Conservation (phyloP, 2,888 invertebrate species). For the Octonoba sinensis region DNA sequence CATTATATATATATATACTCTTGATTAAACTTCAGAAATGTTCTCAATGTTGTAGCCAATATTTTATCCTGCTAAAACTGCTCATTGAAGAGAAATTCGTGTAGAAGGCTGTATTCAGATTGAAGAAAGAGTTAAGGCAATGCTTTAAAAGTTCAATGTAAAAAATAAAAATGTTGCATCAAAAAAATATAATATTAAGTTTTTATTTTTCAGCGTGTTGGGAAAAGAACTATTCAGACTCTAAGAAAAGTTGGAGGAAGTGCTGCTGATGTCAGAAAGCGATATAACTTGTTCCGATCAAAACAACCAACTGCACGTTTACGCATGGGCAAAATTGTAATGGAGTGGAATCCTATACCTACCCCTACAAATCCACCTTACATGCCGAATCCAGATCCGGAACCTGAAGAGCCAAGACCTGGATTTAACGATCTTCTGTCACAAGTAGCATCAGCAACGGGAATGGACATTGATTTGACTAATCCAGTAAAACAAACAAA, state of each 20-base stretch:
- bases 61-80: too few relatives aligned
- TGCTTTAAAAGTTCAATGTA: too few relatives aligned
- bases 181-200: too few relatives aligned
- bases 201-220: constrained; percentile 28
- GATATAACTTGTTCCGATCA: constrained; percentile 55
- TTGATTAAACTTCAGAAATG: too few relatives aligned
- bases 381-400: neutral
- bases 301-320: constrained; percentile 55
- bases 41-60: too few relatives aligned
- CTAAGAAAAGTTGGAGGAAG: constrained; percentile 39
- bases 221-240: constrained; percentile 49
- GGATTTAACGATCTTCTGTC: constrained; percentile 32
- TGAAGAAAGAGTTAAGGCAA: too few relatives aligned
- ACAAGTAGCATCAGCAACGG: constrained; percentile 43
- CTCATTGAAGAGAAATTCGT: too few relatives aligned
- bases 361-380: neutral
- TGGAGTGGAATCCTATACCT: constrained; percentile 45
- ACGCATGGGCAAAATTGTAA: constrained; percentile 41
- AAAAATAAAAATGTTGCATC: too few relatives aligned
- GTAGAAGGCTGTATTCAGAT: too few relatives aligned
- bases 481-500: neutral
- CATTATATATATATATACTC: too few relatives aligned
- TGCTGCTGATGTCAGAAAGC: constrained; percentile 45
- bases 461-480: constrained; percentile 20
- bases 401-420: neutral